A percentile compares a stretch with the other conserved stretches of the same genome.
Evolutionary conservation across 2,113 vertebrate genomes (phyloP).

Genomic region (Bos javanicus): DNA sequence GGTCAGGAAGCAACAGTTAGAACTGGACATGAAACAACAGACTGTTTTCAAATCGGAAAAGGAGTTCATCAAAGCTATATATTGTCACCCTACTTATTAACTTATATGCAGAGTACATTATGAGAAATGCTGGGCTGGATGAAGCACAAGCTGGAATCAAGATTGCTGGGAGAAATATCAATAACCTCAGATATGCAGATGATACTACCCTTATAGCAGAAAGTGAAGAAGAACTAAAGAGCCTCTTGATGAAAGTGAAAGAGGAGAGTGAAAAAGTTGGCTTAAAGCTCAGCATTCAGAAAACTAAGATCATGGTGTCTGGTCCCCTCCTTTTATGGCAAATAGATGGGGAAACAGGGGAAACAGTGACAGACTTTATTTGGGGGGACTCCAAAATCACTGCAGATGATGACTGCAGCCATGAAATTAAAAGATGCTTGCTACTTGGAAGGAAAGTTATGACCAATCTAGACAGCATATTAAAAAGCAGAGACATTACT

Average conservation of each 20-base stretch:
- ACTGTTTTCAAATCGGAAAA: no score
- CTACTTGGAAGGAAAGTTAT: background rate
- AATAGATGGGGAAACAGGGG: background rate
- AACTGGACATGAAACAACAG: no score
- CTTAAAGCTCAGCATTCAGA: background rate
- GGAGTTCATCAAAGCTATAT: no score
- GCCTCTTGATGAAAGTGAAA: background rate
- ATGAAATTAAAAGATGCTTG: background rate
- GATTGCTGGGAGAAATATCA: background rate
- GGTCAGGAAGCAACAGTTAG: no score
- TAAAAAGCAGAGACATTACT: background rate
- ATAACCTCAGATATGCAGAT: background rate
- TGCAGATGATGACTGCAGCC: background rate
- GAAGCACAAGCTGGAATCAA: background rate
- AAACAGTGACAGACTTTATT: background rate
- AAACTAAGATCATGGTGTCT: background rate
- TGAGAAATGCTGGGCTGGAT: background rate
- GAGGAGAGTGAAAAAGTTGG: background rate
- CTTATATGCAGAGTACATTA: background rate
- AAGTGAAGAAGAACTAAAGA: background rate
- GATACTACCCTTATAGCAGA: background rate
- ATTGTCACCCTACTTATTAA: no score
- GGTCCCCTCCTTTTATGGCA: background rate
- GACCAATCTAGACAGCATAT: background rate
- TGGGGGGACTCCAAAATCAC: background rate